These are phyloP conservation scores for Hephaestus fuliginosus DNA, from an alignment of 2,797 vertebrate genomes.

Conservation along the genomic window DNA sequence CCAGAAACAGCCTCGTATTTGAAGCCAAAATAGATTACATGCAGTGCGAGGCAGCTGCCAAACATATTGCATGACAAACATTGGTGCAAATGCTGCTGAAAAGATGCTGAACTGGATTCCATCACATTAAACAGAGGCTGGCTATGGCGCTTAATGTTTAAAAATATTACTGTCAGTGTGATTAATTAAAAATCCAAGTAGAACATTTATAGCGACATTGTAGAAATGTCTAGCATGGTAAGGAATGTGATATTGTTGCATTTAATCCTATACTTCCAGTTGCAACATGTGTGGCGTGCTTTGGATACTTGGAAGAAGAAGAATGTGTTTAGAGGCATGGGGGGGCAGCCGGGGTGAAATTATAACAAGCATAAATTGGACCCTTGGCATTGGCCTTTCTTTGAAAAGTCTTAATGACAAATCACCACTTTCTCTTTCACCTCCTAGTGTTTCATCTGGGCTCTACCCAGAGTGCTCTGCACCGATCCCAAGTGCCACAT, in stretches of 20 bases:
- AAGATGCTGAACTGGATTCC: constrained; percentile 20
- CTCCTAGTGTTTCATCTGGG: constrained; percentile 81
- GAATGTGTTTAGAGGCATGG: constrained; percentile 64
- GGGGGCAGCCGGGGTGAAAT: constrained; percentile 65
- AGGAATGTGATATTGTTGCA: constrained; percentile 18
- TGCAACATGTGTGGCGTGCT: constrained; percentile 45
- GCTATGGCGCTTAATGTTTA: constrained; percentile 18
- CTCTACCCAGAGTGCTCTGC: constrained; percentile 75
- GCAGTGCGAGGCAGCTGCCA: constrained; percentile 32
- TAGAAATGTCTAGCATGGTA: constrained; percentile 22
- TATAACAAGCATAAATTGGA: constrained; percentile 81
- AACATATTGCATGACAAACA: constrained; percentile 50
- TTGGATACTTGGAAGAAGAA: constrained; percentile 53
- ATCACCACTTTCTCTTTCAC: constrained; percentile 85
- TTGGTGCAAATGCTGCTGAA: constrained; percentile 22
- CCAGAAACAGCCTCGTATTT: constrained; percentile 52
- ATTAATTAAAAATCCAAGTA: constrained; percentile 25
- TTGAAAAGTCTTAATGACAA: constrained; percentile 87
- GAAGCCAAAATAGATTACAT: constrained; percentile 59
- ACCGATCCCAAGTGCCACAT: constrained; percentile 66
- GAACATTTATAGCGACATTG: background rate
- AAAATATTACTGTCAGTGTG: constrained; percentile 30
- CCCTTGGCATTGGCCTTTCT: constrained; percentile 79
- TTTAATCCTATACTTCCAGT: constrained; percentile 34
- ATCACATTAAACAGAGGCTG: constrained; percentile 26